Base-by-base conservation (phyloP, 2,888 invertebrate genomes). In the Thecocarcelia acutangulata region DNA sequence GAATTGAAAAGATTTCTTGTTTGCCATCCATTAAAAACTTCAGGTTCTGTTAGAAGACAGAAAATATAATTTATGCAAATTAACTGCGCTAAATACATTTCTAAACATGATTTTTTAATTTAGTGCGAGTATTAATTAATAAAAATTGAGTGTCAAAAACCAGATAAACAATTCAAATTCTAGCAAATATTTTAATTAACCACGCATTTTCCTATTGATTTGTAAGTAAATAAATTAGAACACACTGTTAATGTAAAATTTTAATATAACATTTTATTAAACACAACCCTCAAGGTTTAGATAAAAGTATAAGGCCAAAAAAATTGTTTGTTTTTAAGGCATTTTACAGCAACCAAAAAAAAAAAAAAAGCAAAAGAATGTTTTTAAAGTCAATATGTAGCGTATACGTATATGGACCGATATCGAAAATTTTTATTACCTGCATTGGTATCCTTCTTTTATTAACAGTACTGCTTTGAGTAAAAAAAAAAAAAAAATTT, bases 31-130 rank as follows among this genome's bases (percentile, higher is more conserved):
- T 8, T n/a, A 21, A 3, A 17, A 63, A 63, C 9, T 33, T 54
- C 46, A 54, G 37, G 54, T 73, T 63, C 8, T 12, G 12, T 15
- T n/a, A 33, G 42, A 13, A 28, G 40, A 17, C 28, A 4, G 3
- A 52, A 52, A 42, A 12, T 46, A 21, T 17, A 64, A 46, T 64
- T 8, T 37, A 59, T 21, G 9, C 21, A 52, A 40, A 17, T 15
- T 69, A 44, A 54, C 19, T 44, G 8, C 42, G 15, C 42, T 59
- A n/a, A 59, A 58, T 44, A 11, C 21, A 13, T 40, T 46, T 59
- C 44, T 15, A 52, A 37, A 11, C 33, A 66, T 48, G 40, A 69
- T 50, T 61, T 68, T 68, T 21, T 68, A 52, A 68, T 66, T 66
- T 50, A 50, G 13, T 52, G 21, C 9, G 6, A 58, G 15, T 46